Evolutionary conservation across 2,113 vertebrate species (phyloP).

Genomic region (Verasper variegatus): DNA sequence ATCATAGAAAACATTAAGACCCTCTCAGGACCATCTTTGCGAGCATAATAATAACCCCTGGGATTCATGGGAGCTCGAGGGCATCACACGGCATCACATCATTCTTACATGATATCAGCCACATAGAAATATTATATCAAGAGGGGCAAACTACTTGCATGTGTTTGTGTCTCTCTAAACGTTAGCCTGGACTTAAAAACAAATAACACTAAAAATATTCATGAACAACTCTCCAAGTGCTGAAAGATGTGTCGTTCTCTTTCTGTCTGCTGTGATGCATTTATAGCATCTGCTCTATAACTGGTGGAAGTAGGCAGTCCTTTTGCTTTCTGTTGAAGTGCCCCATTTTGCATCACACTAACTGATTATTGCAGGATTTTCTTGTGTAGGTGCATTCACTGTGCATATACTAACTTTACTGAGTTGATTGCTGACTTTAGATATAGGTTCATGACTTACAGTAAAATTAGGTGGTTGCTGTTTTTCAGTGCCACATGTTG

Average conservation of each 20-base stretch:
- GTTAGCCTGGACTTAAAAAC: conserved; percentile 19
- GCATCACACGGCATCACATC: conserved; percentile 29
- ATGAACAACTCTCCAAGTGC: not conserved
- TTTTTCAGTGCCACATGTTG: conserved; percentile 12
- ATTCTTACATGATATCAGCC: conserved; percentile 17
- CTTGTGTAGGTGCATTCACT: not conserved
- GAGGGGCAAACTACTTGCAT: conserved; percentile 13
- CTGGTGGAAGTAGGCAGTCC: not conserved
- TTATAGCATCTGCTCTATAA: conserved; percentile 7
- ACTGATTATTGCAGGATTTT: conserved; percentile 5
- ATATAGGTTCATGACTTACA: conserved; percentile 15
- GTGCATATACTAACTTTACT: conserved; percentile 6
- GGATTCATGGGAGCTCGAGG: conserved; percentile 40
- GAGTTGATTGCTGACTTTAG: conserved; percentile 4
- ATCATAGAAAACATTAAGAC: conserved; percentile 33
- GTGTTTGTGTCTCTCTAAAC: conserved; percentile 32
- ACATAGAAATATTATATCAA: conserved; percentile 45
- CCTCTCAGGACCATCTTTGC: conserved; percentile 34
- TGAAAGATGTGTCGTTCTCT: not conserved
- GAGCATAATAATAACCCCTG: conserved; percentile 48
- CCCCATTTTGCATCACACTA: not conserved
- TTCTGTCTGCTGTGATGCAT: not conserved
- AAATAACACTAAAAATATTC: conserved; percentile 22
- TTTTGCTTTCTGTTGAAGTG: conserved; percentile 24
- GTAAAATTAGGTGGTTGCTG: not conserved